Evolutionary conservation across 2,888 invertebrate genomes (phyloP), one percentile per base, ranked within the genome.

Genomic region (Brenthis ino): DNA sequence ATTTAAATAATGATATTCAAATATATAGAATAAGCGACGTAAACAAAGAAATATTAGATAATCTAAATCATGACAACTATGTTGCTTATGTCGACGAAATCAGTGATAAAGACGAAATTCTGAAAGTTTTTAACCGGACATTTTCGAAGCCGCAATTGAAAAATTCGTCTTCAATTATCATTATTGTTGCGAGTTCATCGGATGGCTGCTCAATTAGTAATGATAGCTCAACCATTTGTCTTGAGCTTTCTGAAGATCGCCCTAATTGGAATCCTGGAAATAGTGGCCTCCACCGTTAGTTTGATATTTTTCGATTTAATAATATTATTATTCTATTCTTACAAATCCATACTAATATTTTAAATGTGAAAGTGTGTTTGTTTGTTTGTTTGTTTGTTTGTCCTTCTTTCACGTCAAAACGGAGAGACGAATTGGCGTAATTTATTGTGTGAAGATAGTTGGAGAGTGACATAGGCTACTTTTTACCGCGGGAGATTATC

Each of bases 181-280:
- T 87, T 13, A 75, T 85, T 1, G 76, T 87, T 12, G 77, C 84
- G 5, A 77, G 79, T 6, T 76, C 80, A 3, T 73, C 74, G 37
- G 81, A 82, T 48, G 78, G 79, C 14, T 64, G 68, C 57, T 76
- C 76, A 13, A 75, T 74, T 28, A 67, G 67, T 28, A 71, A 71
- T 13, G 48, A 74, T 3, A 77, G 76, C 65, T 83, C 83, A 20
- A 79, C 79, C 11, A 76, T 82, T 66, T 81, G 78, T 69, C 76
- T 83, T 28, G 78, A 80, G 57, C 37, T 82, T 51, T 80, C 82
- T 14, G 76, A 80, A 67, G 78, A 75, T 60, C 71, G 63, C 50
- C 71, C 73, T 47, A 71, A 71, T 50, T 76, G 75, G 75, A 77
- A 72, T 28, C 69, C 64, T 33, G 43, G 51, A n/a, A 47, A 61